Evolutionary conservation across 2,888 invertebrate genomes (phyloP), one percentile per base, ranked within the genome.

Genomic region (Chironomus riparius): DNA sequence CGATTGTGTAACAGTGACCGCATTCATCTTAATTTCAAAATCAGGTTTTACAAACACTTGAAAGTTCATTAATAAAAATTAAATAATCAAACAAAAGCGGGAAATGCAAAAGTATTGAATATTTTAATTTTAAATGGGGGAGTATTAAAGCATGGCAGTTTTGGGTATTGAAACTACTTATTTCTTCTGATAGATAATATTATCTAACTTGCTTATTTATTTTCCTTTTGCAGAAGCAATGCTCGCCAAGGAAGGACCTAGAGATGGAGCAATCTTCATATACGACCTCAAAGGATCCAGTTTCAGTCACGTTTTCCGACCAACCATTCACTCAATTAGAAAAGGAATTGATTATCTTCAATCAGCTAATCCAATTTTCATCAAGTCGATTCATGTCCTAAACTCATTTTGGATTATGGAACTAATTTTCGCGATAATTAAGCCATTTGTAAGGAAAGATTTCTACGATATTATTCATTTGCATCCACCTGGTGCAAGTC

Each of bases 281-380:
- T 88, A 91, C 78, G 91, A 91, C 80, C 90, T 91, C 87, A 83
- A 84, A 56, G 90, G 90, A 0, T 89, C 89, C 0, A 86, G 85
- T 77, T 81, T 89, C 21, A 86, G 87, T 0, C 90, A 90, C 80
- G 80, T 90, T 12, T 86, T 88, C 4, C 83, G 87, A 79, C 83
- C 89, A 18, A 87, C 88, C 77, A 82, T 90, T 76, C 85, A 86
- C 73, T 83, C 87, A 0, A 81, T 91, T 0, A 86, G 87, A 56
- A 87, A 88, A 80, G 89, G 90, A 82, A 88, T 90, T 83, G 85
- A 86, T 77, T 91, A 89, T 81, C 81, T 91, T 2, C 90, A 92
- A 81, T 91, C 91, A 79, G 91, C 87, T 15, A 82, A 89, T 82
- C 91, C 91, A 0, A 86, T 90, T 2, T 86, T 89, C 76, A 85